Base-by-base conservation (phyloP, 1,140 invertebrate genomes). In the Camponotus vicinus region DNA sequence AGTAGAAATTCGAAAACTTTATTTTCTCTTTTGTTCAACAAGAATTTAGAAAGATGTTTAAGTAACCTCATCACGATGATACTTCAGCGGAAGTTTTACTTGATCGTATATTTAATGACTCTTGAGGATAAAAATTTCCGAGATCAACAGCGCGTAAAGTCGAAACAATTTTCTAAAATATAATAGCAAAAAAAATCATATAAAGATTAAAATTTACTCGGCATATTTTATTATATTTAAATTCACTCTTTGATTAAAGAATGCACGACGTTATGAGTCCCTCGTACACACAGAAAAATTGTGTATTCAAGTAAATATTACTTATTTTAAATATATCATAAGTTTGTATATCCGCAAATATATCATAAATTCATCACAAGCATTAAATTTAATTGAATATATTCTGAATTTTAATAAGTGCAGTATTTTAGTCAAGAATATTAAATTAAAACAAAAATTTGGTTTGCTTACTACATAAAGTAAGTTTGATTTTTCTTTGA, bases 1-100 rank as follows among this genome's bases (percentile, higher is more conserved):
- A 73, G 37, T 59, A 70, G 77, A 27, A 70, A 80, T 79, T 79
- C 3, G 40, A 32, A 75, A 49, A 73, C 27, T 37, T 34, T 9
- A 18, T 75, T 83, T 75, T 83, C 69, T 83, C 69, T 49, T 18
- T 52, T 18, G 3, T 18, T 7, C 21, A n/a, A 55, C 32, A 55
- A 66, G 32, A 57, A 57, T 69, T 79, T 55, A 55, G 40, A 27
- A 11, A 69, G 13, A 9, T 57, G 18, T 69, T n/a, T 18, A 52
- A 45, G 5, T 18, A 49, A 13, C 3, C 13, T 78, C 18, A 13
- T 64, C 6, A 15, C 40, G 5, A 34, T 7, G 8, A 6, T 34
- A 18, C n/a, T 52, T 37, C 18, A 27, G 34, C 21, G 8, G 15
- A 76, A 61, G n/a, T 77, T 42, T 45, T 6, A 73, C 11, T 73